Evolutionary conservation across 2,888 invertebrate species (phyloP), one percentile per base, ranked within the genome.

Genomic region (Agrenia bidenticulata): DNA sequence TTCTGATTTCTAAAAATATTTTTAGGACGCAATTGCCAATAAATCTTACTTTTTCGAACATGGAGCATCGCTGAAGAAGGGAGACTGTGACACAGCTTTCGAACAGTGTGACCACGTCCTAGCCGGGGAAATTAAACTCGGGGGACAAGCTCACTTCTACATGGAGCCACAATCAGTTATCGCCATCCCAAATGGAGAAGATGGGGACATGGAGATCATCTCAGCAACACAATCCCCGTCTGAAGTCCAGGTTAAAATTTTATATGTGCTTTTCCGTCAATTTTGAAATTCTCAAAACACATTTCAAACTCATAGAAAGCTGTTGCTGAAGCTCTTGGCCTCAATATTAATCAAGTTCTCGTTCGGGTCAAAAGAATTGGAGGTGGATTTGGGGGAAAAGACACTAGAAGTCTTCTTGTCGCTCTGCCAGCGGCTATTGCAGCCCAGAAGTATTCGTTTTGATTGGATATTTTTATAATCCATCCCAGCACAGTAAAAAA

Each of bases 121-220:
- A 71, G 85, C 89, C 80, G 93, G 93, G 0, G 86, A 89, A 74
- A 83, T 87, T 42, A 83, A 88, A 64, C 88, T 91, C 78, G 94
- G 94, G 11, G 94, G 92, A 0, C 96, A 98, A 80, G 96, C 97
- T 78, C 98, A 98, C 79, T 96, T 98, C 80, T 98, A 98, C 80
- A 82, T 98, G 76, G 98, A 98, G 81, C 93, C 97, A 0, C 80
- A 83, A 23, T 79, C 79, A 2, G 79, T 80, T 54, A 73, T 84
- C 13, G 83, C 79, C 0, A 78, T 83, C 26, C 84, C 84, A 0
- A 86, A 85, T 75, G 91, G 91, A 78, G 88, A 88, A 67, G 82
- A 81, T 57, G 87, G 90, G 72, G 96, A 96, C 80, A 80, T 97
- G 67, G 94, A 94, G 79, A 80, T 97, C 56, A 88, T 89, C 78